Evolutionary conservation across 2,888 invertebrate genomes (phyloP).

Genomic region (Drosophila algonquin): DNA sequence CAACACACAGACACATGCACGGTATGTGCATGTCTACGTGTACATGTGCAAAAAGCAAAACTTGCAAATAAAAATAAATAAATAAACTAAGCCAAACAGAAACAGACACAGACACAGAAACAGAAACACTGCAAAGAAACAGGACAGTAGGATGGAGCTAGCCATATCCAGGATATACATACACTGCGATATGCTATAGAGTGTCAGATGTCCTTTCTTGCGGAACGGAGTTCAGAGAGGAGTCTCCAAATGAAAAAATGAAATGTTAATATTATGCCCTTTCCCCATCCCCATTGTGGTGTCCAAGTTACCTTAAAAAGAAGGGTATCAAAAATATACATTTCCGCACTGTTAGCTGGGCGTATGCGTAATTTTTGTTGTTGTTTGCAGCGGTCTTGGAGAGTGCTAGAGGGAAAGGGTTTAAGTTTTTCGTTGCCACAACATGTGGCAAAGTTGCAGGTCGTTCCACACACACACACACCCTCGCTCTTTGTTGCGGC

Average conservation of each 20-base stretch:
- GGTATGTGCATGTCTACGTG: neutral
- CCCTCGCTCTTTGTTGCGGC: neutral
- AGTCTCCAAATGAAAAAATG: no score
- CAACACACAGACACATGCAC: conserved; percentile 35
- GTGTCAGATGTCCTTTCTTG: no score
- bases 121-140: neutral
- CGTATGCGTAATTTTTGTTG: conserved; percentile 58
- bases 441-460: conserved; percentile 68
- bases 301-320: no score
- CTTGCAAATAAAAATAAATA: neutral
- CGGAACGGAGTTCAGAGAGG: no score
- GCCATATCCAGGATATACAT: neutral
- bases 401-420: neutral
- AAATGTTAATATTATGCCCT: no score
- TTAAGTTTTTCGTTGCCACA: conserved; percentile 55
- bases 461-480: conserved; percentile 12
- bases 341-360: conserved; percentile 48
- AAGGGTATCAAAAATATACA: conserved; percentile 28
- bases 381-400: conserved; percentile 1
- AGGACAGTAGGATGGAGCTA: neutral
- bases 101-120: neutral
- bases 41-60: neutral
- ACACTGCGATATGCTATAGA: no score
- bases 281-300: no score
- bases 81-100: neutral